phyloP scores from a whole-genome alignment of 2,797 vertebrate genomes.

The Microctenopoma lineatum region DNA sequence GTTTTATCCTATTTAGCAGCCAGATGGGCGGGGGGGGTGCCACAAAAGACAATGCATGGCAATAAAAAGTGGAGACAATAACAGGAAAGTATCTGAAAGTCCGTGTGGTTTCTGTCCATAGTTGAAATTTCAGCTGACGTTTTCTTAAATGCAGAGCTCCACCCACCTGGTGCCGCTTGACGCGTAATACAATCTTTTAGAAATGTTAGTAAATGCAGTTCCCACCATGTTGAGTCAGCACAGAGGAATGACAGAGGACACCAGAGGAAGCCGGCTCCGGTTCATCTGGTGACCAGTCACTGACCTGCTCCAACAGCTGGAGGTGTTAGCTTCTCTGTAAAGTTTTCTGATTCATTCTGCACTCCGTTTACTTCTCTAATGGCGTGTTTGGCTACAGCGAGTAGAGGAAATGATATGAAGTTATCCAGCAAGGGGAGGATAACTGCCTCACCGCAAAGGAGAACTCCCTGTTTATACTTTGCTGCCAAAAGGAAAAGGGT shows the following conservation, averaged over 20 bases:
- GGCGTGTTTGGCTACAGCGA: conserved; percentile 68
- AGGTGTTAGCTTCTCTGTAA: conserved; percentile 39
- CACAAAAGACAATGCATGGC: conserved; percentile 14
- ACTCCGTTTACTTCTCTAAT: conserved; percentile 66
- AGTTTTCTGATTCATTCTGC: conserved; percentile 47
- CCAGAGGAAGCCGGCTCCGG: conserved; percentile 34
- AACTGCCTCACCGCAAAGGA: conserved; percentile 38
- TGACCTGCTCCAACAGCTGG: conserved; percentile 63
- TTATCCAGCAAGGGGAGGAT: conserved; percentile 55
- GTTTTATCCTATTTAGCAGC: conserved; percentile 11
- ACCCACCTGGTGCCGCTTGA: conserved; percentile 33
- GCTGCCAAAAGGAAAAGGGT: conserved; percentile 74
- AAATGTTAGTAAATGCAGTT: conserved; percentile 40
- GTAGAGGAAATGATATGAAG: conserved; percentile 64
- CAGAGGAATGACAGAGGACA: conserved; percentile 56
- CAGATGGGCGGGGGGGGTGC: conserved; percentile 21
- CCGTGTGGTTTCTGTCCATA: background rate
- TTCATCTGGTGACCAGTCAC: conserved; percentile 64
- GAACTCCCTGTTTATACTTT: conserved; percentile 65
- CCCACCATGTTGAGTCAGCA: conserved; percentile 47
- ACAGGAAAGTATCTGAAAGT: conserved; percentile 43
- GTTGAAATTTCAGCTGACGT: conserved; percentile 8
- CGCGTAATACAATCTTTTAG: background rate
- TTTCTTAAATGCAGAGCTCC: conserved; percentile 30
- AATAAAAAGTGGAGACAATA: conserved; percentile 40